Percentiles rank a stretch among this genome's conserved stretches.
phyloP scores from a whole-genome alignment of 2,113 vertebrate genomes.

The Alouatta palliata region DNA sequence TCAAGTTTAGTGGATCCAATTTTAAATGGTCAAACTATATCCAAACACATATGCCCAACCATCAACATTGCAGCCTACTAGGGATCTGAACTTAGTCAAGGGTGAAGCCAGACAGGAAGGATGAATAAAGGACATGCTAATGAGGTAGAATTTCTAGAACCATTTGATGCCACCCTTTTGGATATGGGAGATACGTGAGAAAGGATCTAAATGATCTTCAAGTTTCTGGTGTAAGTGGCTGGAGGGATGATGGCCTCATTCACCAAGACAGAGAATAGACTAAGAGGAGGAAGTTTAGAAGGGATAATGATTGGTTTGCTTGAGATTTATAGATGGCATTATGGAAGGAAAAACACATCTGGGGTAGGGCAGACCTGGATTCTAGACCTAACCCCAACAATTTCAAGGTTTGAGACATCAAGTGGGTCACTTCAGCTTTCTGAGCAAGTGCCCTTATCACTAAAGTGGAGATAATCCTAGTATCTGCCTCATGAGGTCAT shows the following conservation, averaged over 20 bases:
- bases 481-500: background rate
- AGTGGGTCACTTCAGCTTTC: background rate
- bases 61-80: background rate
- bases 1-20: slow-evolving; percentile 1
- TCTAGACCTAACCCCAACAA: background rate
- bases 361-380: background rate
- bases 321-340: background rate
- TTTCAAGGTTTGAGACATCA: background rate
- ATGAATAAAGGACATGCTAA: background rate
- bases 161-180: background rate
- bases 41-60: background rate
- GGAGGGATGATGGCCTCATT: background rate
- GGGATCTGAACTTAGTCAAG: background rate
- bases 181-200: background rate
- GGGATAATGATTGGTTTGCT: background rate
- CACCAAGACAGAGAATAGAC: background rate
- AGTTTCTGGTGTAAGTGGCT: background rate
- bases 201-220: background rate
- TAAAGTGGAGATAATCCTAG: background rate
- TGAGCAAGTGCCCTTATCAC: background rate
- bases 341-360: background rate
- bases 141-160: background rate
- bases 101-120: background rate
- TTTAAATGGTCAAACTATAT: background rate
- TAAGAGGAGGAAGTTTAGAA: background rate